A percentile compares a stretch with the other conserved stretches of the same genome.
These are phyloP conservation scores for Pavo muticus DNA, from an alignment of 2,113 vertebrate species.

Conservation along the genomic window DNA sequence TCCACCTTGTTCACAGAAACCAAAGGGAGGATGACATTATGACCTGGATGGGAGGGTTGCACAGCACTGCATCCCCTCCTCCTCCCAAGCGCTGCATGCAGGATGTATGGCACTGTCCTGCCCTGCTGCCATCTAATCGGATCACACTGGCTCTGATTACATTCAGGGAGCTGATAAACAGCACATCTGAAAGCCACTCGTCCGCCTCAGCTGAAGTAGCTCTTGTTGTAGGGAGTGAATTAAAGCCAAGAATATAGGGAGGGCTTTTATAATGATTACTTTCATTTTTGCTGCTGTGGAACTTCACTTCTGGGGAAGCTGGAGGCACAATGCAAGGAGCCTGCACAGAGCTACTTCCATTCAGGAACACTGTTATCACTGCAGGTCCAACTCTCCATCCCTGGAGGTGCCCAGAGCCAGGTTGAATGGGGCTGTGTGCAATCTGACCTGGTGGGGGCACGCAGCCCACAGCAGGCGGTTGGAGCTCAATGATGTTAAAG, in stretches of 20 bases:
- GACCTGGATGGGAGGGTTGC: neutral
- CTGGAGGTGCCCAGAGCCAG: no score
- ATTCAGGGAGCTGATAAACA: conserved; percentile 56
- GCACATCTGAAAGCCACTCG: conserved; percentile 10
- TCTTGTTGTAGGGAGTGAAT: conserved; percentile 50
- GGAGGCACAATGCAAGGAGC: neutral
- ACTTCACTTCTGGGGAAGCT: neutral
- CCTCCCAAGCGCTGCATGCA: neutral
- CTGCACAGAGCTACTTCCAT: neutral
- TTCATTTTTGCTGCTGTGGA: neutral
- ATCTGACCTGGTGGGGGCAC: no score
- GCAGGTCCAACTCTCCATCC: neutral
- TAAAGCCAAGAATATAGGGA: conserved; percentile 14
- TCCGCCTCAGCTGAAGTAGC: neutral
- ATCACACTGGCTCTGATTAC: conserved; percentile 29
- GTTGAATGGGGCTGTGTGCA: no score
- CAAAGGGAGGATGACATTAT: neutral
- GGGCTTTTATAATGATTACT: neutral
- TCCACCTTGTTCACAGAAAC: neutral
- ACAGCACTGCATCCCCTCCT: neutral
- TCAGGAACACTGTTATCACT: neutral
- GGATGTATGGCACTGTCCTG: neutral
- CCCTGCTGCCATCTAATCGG: conserved; percentile 12
- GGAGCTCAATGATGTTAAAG: no score
- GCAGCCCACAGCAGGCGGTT: no score